Base-by-base conservation (phyloP, 2,113 vertebrate species). In the Channa argus region DNA sequence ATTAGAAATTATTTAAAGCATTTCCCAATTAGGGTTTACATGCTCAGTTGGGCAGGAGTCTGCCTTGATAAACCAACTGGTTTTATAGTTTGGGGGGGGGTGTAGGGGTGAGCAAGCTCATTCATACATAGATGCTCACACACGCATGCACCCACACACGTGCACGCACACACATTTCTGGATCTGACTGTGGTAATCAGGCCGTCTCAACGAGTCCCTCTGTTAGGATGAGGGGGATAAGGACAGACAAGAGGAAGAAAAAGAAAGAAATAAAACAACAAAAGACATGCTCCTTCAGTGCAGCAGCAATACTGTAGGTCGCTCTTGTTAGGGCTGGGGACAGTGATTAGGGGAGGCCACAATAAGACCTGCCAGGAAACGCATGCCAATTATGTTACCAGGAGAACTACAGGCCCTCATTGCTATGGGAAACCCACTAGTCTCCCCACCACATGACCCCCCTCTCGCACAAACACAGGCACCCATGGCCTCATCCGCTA, bases 1-100 rank as follows among this genome's bases (percentile, higher is more conserved):
- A 96, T 97, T 95, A 96, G 91, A 95, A 95, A 95, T 93, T 94
- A 94, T 95, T 95, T 95, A 95, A 95, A 95, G 93, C 94, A 95
- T 96, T 94, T 92, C 93, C 94, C 94, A 94, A 95, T 96, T 95
- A 95, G 93, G 87, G 93, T 91, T 95, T 94, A 91, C 83, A 93
- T 96, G 95, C 96, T 96, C 93, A 94, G 92, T 92, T 79, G 90
- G 88, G 89, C 91, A 92, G 86, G 81, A 91, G 87, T 92, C 90
- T 88, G 83, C 88, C 88, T 88, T 78, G 61, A 84, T 92, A 91
- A 92, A 92, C 91, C 83, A 69, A 91, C 90, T 84, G 86, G 86
- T 90, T 85, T 89, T 83, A 87, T 71, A 64, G 80, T 50, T 24
- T 38, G 15, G 36, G 51, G 67, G 58, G 34, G 33, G 52, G 58